These are phyloP conservation scores for Seira musarum DNA, from an alignment of 2,888 invertebrate species.

Conservation along the genomic window DNA sequence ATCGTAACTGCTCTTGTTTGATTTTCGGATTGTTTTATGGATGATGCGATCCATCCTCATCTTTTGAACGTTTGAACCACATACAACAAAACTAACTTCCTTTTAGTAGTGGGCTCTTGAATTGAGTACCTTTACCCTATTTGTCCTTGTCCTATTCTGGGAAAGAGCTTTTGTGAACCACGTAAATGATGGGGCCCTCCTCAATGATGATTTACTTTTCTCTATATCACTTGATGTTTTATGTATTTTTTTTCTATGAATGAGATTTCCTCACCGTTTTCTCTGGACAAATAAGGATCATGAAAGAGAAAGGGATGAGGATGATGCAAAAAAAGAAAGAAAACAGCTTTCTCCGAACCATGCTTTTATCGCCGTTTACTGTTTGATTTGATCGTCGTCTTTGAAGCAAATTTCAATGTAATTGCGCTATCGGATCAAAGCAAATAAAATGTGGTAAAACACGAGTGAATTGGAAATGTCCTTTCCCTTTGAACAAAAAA, in stretches of 20 bases:
- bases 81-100: neutral
- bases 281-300: neutral
- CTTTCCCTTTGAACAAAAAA: neutral
- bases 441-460: neutral
- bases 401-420: neutral
- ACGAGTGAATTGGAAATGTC: neutral
- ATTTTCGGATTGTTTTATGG: neutral
- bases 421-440: neutral
- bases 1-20: neutral
- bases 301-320: neutral
- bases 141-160: neutral
- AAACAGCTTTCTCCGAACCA: neutral
- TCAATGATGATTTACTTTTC: neutral
- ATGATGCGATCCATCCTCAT: neutral
- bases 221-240: slow-evolving; percentile 43
- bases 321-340: neutral
- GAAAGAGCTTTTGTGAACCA: neutral
- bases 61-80: too few relatives aligned
- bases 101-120: neutral
- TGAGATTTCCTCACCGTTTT: slow-evolving; percentile 14
- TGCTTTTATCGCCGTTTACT: too few relatives aligned
- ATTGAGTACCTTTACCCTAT: neutral
- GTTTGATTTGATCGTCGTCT: neutral
- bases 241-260: slow-evolving; percentile 43
- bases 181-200: neutral